A percentile compares a stretch with the other conserved stretches of the same genome.
phyloP scores from a whole-genome alignment of 1,140 invertebrate species.

The Leptinotarsa undecemlineata region DNA sequence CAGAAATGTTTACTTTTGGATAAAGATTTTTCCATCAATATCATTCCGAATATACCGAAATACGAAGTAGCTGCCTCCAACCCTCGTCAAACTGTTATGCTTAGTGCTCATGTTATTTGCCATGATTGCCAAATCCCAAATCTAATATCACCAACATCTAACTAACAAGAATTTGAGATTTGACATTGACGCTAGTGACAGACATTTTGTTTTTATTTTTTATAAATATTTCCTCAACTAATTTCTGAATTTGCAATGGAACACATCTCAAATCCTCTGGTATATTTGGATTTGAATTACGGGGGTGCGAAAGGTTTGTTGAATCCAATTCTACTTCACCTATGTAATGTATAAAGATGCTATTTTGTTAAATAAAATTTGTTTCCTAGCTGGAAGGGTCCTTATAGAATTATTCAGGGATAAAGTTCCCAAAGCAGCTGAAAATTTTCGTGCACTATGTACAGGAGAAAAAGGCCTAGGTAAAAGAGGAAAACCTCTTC shows the following conservation, averaged over 20 bases:
- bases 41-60: too few species aligned
- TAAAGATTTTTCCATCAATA: too few species aligned
- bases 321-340: neutral
- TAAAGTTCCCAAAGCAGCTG: conserved; percentile 85
- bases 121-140: too few species aligned
- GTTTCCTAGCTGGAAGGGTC: conserved; percentile 72
- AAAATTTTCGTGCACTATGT: conserved; percentile 89
- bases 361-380: conserved; percentile 36
- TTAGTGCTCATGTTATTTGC: too few species aligned
- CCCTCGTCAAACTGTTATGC: too few species aligned
- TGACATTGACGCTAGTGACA: too few species aligned
- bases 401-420: conserved; percentile 82
- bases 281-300: conserved; percentile 18
- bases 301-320: neutral
- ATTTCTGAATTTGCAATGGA: neutral
- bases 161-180: too few species aligned
- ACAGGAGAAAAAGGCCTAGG: conserved; percentile 83
- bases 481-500: conserved; percentile 67
- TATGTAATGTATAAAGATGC: neutral
- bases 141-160: too few species aligned
- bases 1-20: too few species aligned
- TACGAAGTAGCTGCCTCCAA: too few species aligned
- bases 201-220: too few species aligned
- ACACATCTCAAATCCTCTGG: conserved; percentile 8
- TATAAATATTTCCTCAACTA: neutral